A percentile compares a stretch with the other conserved stretches of the same genome.
Evolutionary conservation across 2,113 vertebrate genomes (phyloP).

Genomic region (Myocastor coypus): DNA sequence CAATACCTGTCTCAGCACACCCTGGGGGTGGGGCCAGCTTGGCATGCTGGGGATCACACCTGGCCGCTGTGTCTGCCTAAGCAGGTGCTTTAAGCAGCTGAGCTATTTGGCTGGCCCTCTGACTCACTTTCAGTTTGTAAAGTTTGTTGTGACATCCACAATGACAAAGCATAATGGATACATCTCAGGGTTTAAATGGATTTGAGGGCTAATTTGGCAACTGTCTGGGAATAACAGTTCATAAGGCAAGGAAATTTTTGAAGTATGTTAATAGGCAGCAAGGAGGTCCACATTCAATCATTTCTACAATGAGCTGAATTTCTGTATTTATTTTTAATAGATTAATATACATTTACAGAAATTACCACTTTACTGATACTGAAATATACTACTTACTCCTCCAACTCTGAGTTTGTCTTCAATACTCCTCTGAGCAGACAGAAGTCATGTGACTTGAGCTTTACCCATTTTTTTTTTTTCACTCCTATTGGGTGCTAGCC

Average conservation of each 20-base stretch:
- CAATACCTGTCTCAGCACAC: too few species aligned
- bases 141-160: neutral
- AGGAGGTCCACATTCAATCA: neutral
- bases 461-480: neutral
- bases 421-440: neutral
- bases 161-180: neutral
- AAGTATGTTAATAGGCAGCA: neutral
- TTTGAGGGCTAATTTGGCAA: neutral
- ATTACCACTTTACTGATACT: neutral
- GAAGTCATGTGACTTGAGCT: neutral
- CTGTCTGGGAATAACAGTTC: neutral
- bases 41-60: too few species aligned
- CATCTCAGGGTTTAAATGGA: neutral
- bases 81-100: too few species aligned
- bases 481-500: neutral
- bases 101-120: neutral
- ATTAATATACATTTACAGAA: neutral
- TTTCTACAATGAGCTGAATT: neutral
- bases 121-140: neutral
- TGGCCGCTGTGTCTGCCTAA: too few species aligned
- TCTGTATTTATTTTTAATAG: neutral
- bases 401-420: neutral
- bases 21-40: too few species aligned
- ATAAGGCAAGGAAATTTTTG: neutral
- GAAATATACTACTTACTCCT: neutral